A percentile compares a stretch with the other conserved stretches of the same genome.
These are phyloP conservation scores for Drosophila ficusphila DNA, from an alignment of 1,140 invertebrate species.

Conservation along the genomic window DNA sequence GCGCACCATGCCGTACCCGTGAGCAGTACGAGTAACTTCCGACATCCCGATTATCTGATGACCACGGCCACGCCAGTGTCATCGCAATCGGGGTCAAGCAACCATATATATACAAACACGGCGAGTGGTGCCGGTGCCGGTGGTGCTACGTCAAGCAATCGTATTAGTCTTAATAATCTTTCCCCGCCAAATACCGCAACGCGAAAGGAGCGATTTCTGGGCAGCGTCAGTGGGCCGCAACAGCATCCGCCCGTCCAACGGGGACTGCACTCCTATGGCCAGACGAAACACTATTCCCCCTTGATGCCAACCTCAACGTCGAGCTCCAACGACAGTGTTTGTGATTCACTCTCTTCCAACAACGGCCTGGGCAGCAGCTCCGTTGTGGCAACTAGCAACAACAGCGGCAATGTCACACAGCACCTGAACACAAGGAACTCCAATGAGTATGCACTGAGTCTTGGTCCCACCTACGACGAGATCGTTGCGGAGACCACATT, in stretches of 20 bases:
- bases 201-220: slow-evolving; percentile 65
- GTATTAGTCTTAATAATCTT: slow-evolving; percentile 66
- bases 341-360: slow-evolving; percentile 86
- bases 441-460: slow-evolving; percentile 64
- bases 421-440: slow-evolving; percentile 47
- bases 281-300: slow-evolving; percentile 73
- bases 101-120: slow-evolving; percentile 64
- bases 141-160: slow-evolving; percentile 38
- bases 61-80: slow-evolving; percentile 71
- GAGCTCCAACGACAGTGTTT: slow-evolving; percentile 90
- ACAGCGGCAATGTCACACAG: slow-evolving; percentile 46
- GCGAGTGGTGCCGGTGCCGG: not conserved
- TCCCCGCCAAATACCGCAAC: slow-evolving; percentile 73
- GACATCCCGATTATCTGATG: slow-evolving; percentile 71
- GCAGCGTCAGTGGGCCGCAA: slow-evolving; percentile 50
- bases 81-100: slow-evolving; percentile 62
- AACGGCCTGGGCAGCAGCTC: slow-evolving; percentile 71
- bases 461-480: slow-evolving; percentile 76
- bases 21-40: slow-evolving; percentile 61
- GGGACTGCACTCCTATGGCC: slow-evolving; percentile 65
- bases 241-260: slow-evolving; percentile 78
- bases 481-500: slow-evolving; percentile 73
- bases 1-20: slow-evolving; percentile 67
- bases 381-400: slow-evolving; percentile 29
- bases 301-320: slow-evolving; percentile 85